A percentile compares a stretch with the other conserved stretches of the same genome.
These are phyloP conservation scores for Orthosia incerta DNA, from an alignment of 2,888 invertebrate species.

Conservation along the genomic window DNA sequence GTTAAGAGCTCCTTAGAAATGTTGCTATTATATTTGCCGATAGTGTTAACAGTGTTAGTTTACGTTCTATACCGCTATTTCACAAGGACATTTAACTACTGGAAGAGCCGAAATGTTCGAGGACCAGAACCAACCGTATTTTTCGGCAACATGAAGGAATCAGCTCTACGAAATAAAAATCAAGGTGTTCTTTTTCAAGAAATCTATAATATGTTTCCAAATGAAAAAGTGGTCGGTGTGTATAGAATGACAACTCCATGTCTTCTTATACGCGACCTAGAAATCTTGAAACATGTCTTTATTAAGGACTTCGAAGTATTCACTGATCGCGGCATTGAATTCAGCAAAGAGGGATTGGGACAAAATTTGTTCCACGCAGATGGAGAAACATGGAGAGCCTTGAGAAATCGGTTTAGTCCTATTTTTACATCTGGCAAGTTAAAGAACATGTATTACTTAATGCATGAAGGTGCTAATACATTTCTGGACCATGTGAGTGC, in stretches of 20 bases:
- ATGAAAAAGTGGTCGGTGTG: too few species aligned
- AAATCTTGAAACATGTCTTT: too few species aligned
- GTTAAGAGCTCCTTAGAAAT: too few species aligned
- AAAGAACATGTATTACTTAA: too few species aligned
- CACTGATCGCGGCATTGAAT: conserved; percentile 74
- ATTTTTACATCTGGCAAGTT: too few species aligned
- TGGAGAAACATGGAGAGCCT: conserved; percentile 74
- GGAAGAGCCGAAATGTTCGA: conserved; percentile 71
- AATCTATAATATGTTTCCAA: conserved; percentile 70
- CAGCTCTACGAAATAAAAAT: conserved; percentile 64
- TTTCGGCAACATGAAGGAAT: conserved; percentile 76
- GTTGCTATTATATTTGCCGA: too few species aligned
- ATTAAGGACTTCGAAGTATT: conserved; percentile 65
- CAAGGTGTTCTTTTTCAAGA: conserved; percentile 28
- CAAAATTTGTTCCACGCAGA: conserved; percentile 77
- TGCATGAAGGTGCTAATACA: too few species aligned
- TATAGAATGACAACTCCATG: too few species aligned
- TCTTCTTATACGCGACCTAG: too few species aligned
- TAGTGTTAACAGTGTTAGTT: too few species aligned
- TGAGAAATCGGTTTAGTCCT: conserved; percentile 62
- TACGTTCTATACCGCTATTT: too few species aligned
- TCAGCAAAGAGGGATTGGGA: conserved; percentile 74
- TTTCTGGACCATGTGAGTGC: too few species aligned
- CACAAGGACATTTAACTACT: conserved; percentile 70
- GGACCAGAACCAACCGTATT: conserved; percentile 72